A percentile compares a stretch with the other conserved stretches of the same genome.
Conservation (phyloP, 2,113 vertebrate genomes). For the Macroglossus sobrinus region DNA sequence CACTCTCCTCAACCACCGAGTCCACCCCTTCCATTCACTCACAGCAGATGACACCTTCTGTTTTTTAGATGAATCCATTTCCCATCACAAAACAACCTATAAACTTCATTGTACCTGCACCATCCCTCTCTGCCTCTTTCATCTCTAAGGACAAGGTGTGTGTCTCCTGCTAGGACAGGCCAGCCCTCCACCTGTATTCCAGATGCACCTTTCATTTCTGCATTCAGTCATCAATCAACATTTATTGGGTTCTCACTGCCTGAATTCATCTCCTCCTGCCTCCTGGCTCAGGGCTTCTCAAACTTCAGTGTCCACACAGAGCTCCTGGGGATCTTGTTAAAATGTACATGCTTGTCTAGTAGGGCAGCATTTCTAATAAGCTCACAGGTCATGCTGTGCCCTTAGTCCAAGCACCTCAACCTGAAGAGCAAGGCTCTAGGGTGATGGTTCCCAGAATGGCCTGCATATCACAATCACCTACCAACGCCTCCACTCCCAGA, state of each 20-base stretch:
- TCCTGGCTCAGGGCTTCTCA: conserved; percentile 21
- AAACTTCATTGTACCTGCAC: background rate
- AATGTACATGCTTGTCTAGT: background rate
- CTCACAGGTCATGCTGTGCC: background rate
- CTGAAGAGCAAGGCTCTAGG: background rate
- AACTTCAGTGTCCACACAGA: background rate
- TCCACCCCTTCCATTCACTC: background rate
- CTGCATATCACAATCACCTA: background rate
- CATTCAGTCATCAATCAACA: conserved; percentile 53
- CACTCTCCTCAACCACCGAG: accelerated
- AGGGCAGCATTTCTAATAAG: background rate
- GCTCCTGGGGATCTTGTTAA: background rate
- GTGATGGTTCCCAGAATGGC: background rate
- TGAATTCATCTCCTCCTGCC: background rate
- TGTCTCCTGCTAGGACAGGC: background rate
- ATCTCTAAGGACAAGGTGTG: background rate
- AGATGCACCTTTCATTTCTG: background rate
- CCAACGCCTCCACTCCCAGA: background rate
- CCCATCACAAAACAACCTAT: background rate
- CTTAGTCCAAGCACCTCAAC: background rate
- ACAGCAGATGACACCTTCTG: background rate
- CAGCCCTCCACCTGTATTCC: background rate
- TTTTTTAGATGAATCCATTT: background rate
- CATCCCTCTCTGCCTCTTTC: background rate
- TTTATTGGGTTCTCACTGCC: background rate